Evolutionary conservation across 2,888 invertebrate genomes (phyloP), one percentile per base, ranked within the genome.

Genomic region (Dryadula phaetusa): DNA sequence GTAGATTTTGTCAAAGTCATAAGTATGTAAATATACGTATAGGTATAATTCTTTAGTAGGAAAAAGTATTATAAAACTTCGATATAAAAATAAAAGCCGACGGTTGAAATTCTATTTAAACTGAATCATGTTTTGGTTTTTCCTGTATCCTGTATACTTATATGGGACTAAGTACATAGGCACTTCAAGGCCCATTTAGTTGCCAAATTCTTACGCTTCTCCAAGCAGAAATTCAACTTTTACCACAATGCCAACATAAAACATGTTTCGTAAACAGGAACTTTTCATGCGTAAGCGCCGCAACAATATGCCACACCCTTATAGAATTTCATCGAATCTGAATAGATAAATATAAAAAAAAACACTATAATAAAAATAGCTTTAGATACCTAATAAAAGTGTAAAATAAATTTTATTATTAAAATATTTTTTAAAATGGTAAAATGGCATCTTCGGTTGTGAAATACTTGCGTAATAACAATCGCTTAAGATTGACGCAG

Each of bases 251-350:
- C 78, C 77, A 74, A 77, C 80, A 82, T 83, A 82, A 85, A 87
- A 87, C 88, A 84, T 82, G 89, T 90, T 88, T 89, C 81, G 82
- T 79, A 85, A 89, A 87, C 89, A 87, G 89, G 88, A 89, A 90
- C 82, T 81, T 76, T 73, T 77, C 77, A 76, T 75, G 75, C 77
- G 75, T 75, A 72, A 70, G 72, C 58, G 70, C 63, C 67, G 69
- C 66, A 64, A 71, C 70, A 72, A 63, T 69, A 67, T 66, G 69
- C 69, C 69, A 64, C 69, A 73, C 73, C 74, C 70, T 54, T 66
- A 64, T 67, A 64, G 67, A 66, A 66, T 62, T 66, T 70, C 65
- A 60, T 66, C 62, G 52, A 64, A 62, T 20, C 47, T 40, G 42
- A 60, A 62, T 64, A 64, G 62, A 10, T 22, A 40, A 37, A 10